These are phyloP conservation scores for Chloebia gouldiae DNA, from an alignment of 2,113 vertebrate species.

Conservation along the genomic window DNA sequence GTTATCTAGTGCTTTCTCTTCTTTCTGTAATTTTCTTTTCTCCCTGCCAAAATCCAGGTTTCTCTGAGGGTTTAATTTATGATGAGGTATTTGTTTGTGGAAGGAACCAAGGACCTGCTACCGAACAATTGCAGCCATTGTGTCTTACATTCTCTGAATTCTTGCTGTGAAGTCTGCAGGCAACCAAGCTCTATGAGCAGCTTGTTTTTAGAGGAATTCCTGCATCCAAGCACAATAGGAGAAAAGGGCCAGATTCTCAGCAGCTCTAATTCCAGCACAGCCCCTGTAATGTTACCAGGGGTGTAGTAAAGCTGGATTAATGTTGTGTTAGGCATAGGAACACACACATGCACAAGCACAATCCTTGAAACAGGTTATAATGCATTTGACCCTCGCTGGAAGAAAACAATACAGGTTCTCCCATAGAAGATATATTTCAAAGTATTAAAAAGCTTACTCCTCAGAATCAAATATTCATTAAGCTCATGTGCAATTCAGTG, in stretches of 20 bases:
- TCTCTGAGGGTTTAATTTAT: not conserved
- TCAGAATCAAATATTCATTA: slow-evolving; percentile 16
- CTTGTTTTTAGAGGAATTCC: slow-evolving; percentile 51
- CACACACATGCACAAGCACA: not conserved
- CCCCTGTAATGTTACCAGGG: not conserved
- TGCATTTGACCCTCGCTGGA: not conserved
- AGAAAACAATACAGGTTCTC: not conserved
- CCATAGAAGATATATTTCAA: not conserved
- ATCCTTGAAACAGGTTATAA: not conserved
- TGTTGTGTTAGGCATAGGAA: not conserved
- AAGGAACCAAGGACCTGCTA: not conserved
- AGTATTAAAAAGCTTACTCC: not conserved
- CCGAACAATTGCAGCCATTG: not conserved
- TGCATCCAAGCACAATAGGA: slow-evolving; percentile 45
- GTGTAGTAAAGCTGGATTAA: not conserved
- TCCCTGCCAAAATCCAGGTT: not conserved
- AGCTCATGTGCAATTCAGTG: not conserved
- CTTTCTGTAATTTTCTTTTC: not conserved
- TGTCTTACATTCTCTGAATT: not conserved
- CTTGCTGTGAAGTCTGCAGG: not conserved
- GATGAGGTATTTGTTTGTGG: not conserved
- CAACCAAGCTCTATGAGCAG: not conserved
- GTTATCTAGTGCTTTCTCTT: not conserved
- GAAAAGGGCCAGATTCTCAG: slow-evolving; percentile 32
- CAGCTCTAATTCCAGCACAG: not conserved